Evolutionary conservation across 2,888 invertebrate genomes (phyloP).

Genomic region (Tetragonisca angustula): DNA sequence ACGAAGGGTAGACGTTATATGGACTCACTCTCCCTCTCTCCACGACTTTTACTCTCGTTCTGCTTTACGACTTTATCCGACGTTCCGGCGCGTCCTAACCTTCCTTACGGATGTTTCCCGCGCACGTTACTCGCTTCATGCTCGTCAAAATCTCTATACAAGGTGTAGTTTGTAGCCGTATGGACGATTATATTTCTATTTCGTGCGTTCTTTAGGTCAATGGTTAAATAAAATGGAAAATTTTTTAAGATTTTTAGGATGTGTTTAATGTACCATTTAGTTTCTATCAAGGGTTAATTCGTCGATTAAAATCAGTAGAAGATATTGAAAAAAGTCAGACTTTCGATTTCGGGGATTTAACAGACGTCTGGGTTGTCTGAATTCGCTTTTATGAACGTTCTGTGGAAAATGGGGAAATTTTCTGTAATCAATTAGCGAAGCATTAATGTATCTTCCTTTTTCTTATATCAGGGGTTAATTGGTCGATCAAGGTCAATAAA

Average conservation of each 20-base stretch:
- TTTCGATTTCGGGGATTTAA: too few relatives aligned
- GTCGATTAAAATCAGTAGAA: background rate
- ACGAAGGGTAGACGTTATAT: slow-evolving; percentile 50
- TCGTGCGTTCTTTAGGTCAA: background rate
- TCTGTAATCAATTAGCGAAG: too few relatives aligned
- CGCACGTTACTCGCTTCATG: slow-evolving; percentile 27
- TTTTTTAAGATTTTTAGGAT: too few relatives aligned
- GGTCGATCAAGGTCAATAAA: too few relatives aligned
- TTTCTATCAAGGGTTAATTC: background rate
- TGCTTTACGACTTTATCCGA: slow-evolving; percentile 67
- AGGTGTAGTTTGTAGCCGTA: background rate
- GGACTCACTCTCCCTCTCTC: slow-evolving; percentile 3
- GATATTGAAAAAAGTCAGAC: background rate
- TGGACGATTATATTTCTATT: background rate
- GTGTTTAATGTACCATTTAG: background rate
- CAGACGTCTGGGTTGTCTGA: too few relatives aligned
- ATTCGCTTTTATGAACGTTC: too few relatives aligned
- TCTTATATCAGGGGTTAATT: too few relatives aligned
- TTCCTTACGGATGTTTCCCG: slow-evolving; percentile 5
- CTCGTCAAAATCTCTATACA: slow-evolving; percentile 26
- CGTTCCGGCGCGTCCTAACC: slow-evolving; percentile 49
- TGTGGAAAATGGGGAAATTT: too few relatives aligned
- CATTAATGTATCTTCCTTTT: too few relatives aligned
- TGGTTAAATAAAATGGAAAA: too few relatives aligned
- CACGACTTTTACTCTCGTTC: slow-evolving; percentile 56